Percentiles rank a stretch among this genome's conserved stretches.
phyloP scores from a whole-genome alignment of 1,140 invertebrate genomes.

The Dufourea novaeangliae region DNA sequence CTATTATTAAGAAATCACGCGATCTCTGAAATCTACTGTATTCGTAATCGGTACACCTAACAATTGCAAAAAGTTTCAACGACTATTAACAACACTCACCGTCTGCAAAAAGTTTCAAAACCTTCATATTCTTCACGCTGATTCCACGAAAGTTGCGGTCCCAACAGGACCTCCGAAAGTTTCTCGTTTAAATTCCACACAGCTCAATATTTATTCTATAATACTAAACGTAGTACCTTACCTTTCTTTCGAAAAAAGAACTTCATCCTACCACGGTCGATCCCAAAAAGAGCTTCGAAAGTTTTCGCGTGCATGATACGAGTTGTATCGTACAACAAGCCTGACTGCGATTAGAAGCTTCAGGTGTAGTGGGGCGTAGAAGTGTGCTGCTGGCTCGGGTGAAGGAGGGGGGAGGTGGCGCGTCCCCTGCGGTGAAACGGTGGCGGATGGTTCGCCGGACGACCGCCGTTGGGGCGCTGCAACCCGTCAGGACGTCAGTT shows the following conservation, averaged over 20 bases:
- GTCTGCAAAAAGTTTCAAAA: neutral
- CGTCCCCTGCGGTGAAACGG: slow-evolving; percentile 52
- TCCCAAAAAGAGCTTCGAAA: slow-evolving; percentile 4
- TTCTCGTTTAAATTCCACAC: too few species aligned
- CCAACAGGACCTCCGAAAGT: too few species aligned
- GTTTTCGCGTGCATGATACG: slow-evolving; percentile 8
- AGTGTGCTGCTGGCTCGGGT: neutral
- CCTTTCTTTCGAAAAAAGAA: too few species aligned
- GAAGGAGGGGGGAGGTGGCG: slow-evolving; percentile 49
- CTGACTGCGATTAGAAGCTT: slow-evolving; percentile 32
- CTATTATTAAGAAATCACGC: too few species aligned
- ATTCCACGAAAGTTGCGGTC: neutral
- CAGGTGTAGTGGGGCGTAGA: slow-evolving; percentile 32
- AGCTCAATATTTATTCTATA: too few species aligned
- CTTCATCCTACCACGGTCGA: neutral
- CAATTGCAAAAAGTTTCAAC: neutral
- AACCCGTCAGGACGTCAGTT: slow-evolving; percentile 71
- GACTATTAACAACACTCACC: too few species aligned
- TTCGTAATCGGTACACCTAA: too few species aligned
- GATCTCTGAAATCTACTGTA: neutral
- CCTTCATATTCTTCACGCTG: neutral
- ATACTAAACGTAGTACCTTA: too few species aligned
- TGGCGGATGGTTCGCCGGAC: slow-evolving; percentile 67
- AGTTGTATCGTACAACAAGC: neutral
- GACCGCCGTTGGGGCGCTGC: slow-evolving; percentile 74